A percentile compares a stretch with the other conserved stretches of the same genome.
Conservation (phyloP, 2,888 invertebrate species). For the Eugnorisma glareosa region DNA sequence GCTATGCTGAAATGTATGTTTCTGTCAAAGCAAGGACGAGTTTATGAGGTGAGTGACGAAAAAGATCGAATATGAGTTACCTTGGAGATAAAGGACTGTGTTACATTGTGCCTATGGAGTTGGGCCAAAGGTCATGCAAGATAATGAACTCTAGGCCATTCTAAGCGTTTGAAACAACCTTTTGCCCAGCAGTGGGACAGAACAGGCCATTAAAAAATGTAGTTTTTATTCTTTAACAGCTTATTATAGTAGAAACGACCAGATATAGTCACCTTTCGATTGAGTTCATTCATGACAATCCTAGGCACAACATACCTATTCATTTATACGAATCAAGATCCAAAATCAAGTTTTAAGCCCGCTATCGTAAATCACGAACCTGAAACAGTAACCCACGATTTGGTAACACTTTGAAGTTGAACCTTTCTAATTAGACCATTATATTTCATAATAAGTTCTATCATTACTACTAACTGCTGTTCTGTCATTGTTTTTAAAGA, state of each 20-base stretch:
- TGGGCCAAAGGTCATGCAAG: conserved; percentile 38
- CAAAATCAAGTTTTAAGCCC: conserved; percentile 42
- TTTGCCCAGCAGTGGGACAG: no score
- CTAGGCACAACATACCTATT: background rate
- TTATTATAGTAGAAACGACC: no score
- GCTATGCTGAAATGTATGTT: conserved; percentile 30
- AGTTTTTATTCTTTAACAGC: no score
- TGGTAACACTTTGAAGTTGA: conserved; percentile 20
- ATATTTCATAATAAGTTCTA: conserved; percentile 53
- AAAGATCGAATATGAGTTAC: conserved; percentile 23
- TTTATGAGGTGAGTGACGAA: conserved; percentile 26
- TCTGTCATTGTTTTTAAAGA: conserved; percentile 27
- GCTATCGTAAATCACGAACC: conserved; percentile 48
- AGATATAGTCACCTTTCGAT: background rate
- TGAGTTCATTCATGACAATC: conserved; percentile 25
- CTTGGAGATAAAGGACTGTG: conserved; percentile 31
- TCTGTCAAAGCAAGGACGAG: conserved; percentile 35
- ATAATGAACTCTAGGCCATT: conserved; percentile 21
- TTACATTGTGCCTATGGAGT: conserved; percentile 34
- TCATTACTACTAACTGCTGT: conserved; percentile 26
- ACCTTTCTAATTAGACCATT: conserved; percentile 57
- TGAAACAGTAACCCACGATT: conserved; percentile 37
- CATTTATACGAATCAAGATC: conserved; percentile 28
- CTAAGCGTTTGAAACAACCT: background rate
- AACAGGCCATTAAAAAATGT: no score